Evolutionary conservation across 1,140 invertebrate genomes (phyloP).

Genomic region (Ceratosolen fusciceps): DNA sequence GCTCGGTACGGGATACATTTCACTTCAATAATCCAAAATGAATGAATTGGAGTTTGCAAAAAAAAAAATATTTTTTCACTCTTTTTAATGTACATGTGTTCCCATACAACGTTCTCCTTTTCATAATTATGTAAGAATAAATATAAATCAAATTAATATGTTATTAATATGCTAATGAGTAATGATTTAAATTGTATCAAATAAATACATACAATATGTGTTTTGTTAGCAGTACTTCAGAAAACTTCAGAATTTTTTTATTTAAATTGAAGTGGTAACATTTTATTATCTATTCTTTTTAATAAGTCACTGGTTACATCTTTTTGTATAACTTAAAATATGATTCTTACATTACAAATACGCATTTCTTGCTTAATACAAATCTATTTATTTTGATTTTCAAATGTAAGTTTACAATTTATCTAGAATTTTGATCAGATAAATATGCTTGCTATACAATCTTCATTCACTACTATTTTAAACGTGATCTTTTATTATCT

Average conservation of each 20-base stretch:
- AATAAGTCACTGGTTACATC: constrained; percentile 23
- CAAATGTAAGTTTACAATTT: background rate
- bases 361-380: background rate
- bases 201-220: background rate
- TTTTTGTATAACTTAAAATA: background rate
- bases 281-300: constrained; percentile 17
- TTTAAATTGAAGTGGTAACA: background rate
- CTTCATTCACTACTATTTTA: too few species aligned
- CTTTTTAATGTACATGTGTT: too few species aligned
- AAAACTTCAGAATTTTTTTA: background rate
- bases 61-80: too few species aligned
- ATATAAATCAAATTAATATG: background rate
- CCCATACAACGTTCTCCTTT: too few species aligned
- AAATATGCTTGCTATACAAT: too few species aligned
- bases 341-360: constrained; percentile 7
- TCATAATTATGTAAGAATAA: background rate
- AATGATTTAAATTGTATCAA: too few species aligned
- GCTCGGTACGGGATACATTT: too few species aligned
- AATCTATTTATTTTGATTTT: background rate
- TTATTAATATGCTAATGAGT: too few species aligned
- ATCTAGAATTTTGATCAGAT: background rate
- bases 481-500: too few species aligned
- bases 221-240: background rate
- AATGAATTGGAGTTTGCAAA: too few species aligned
- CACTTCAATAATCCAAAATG: too few species aligned